Percentiles rank a stretch among this genome's conserved stretches.
These are phyloP conservation scores for Oegoconia quadripuncta DNA, from an alignment of 2,888 invertebrate species.

Conservation along the genomic window DNA sequence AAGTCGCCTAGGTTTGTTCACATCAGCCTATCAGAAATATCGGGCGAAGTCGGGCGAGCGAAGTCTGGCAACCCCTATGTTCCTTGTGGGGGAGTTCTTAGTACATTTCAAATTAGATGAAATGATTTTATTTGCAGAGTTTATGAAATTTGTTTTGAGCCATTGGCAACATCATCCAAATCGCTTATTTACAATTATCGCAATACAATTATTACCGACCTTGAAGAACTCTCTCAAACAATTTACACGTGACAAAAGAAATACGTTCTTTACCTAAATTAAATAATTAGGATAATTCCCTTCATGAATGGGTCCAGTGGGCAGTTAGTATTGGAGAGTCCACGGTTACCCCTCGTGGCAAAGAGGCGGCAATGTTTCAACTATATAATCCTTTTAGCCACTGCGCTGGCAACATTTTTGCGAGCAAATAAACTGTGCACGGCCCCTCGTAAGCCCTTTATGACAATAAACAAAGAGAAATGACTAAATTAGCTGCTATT, in stretches of 20 bases:
- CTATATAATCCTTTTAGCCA: conserved; percentile 32
- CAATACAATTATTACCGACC: neutral
- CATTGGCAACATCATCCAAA: too few relatives aligned
- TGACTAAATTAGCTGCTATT: conserved; percentile 5
- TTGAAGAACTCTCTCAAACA: too few relatives aligned
- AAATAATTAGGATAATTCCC: neutral
- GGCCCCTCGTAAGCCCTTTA: conserved; percentile 26
- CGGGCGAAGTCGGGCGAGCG: too few relatives aligned
- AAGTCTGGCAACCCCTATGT: too few relatives aligned
- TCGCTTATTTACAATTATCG: too few relatives aligned
- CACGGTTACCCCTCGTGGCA: conserved; percentile 8
- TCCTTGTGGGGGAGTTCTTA: too few relatives aligned
- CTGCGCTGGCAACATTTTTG: conserved; percentile 28
- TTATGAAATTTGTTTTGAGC: too few relatives aligned
- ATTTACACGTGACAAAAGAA: too few relatives aligned
- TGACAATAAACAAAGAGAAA: conserved; percentile 24
- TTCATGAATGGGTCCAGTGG: neutral
- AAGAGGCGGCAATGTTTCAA: conserved; percentile 31
- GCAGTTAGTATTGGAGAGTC: neutral
- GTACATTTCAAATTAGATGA: too few relatives aligned
- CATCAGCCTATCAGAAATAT: too few relatives aligned
- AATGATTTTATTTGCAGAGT: too few relatives aligned
- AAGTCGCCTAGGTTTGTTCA: too few relatives aligned
- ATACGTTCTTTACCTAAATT: neutral
- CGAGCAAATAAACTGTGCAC: conserved; percentile 27